Evolutionary conservation across 2,888 invertebrate species (phyloP).

Genomic region (Acleris laterana): DNA sequence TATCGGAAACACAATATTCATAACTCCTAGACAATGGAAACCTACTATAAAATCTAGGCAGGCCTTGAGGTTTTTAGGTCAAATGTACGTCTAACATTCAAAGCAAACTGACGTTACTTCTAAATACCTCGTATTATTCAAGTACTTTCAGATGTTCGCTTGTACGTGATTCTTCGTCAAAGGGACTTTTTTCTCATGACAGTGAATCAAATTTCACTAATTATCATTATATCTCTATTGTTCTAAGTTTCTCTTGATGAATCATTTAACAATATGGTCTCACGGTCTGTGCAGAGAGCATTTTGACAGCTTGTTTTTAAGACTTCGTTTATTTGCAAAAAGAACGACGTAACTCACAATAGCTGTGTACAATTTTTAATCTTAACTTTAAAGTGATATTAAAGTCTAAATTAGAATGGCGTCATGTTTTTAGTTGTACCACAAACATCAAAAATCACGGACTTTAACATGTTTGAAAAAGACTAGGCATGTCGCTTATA

Average conservation of each 20-base stretch:
- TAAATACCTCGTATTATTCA: background rate
- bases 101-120: background rate
- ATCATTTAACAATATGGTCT: constrained; percentile 31
- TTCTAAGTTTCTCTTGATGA: constrained; percentile 36
- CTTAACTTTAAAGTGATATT: too few species aligned
- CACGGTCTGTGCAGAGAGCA: constrained; percentile 25
- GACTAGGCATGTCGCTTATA: too few species aligned
- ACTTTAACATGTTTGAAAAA: too few species aligned
- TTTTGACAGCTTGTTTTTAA: constrained; percentile 12
- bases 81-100: background rate
- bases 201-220: constrained; percentile 38
- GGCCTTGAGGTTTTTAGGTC: constrained; percentile 27
- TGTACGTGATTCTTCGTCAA: background rate
- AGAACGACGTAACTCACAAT: too few species aligned
- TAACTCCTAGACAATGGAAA: background rate
- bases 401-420: too few species aligned
- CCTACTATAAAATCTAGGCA: background rate
- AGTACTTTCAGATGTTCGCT: background rate
- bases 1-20: background rate
- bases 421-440: too few species aligned
- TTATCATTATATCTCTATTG: constrained; percentile 38
- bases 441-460: too few species aligned
- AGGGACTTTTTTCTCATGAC: constrained; percentile 31
- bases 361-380: too few species aligned
- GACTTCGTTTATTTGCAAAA: too few species aligned